A percentile compares a stretch with the other conserved stretches of the same genome.
Conservation (phyloP, 2,797 vertebrate species). For the Sebastes umbrosus region DNA sequence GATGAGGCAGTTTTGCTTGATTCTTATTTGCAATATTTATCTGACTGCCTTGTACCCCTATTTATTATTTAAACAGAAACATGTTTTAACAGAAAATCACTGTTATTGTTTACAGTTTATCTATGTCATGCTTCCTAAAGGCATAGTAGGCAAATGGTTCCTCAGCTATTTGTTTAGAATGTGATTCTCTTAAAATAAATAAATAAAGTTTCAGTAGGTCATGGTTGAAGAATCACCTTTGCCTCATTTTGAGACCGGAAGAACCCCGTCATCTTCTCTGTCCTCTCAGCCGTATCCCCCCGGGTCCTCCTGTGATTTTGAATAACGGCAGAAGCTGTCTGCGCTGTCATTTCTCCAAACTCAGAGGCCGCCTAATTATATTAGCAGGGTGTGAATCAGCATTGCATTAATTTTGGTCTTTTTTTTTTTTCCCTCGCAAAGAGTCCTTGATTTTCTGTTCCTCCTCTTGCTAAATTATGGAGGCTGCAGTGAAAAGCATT, state of each 20-base stretch:
- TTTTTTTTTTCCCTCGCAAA: neutral
- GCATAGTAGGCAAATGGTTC: neutral
- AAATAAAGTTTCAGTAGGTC: neutral
- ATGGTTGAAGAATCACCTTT: neutral
- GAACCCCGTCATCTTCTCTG: neutral
- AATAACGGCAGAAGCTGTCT: constrained; percentile 11
- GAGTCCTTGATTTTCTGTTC: constrained; percentile 29
- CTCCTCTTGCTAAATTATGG: constrained; percentile 36
- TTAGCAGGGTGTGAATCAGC: constrained; percentile 33
- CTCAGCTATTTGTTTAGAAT: neutral
- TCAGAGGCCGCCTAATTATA: constrained; percentile 26
- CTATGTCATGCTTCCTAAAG: neutral
- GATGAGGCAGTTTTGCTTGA: neutral
- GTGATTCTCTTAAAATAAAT: neutral
- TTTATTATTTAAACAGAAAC: neutral
- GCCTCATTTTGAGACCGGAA: neutral
- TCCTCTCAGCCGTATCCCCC: neutral
- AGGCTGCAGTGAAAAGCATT: constrained; percentile 28
- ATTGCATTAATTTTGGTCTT: constrained; percentile 16
- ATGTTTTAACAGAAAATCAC: neutral
- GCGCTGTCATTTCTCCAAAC: constrained; percentile 4
- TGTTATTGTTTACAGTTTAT: neutral
- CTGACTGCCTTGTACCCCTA: neutral
- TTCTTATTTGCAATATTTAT: neutral
- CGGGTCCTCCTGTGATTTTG: neutral